A percentile compares a stretch with the other conserved stretches of the same genome.
Conservation (phyloP, 2,888 invertebrate genomes). For the Drosophila ustulata region DNA sequence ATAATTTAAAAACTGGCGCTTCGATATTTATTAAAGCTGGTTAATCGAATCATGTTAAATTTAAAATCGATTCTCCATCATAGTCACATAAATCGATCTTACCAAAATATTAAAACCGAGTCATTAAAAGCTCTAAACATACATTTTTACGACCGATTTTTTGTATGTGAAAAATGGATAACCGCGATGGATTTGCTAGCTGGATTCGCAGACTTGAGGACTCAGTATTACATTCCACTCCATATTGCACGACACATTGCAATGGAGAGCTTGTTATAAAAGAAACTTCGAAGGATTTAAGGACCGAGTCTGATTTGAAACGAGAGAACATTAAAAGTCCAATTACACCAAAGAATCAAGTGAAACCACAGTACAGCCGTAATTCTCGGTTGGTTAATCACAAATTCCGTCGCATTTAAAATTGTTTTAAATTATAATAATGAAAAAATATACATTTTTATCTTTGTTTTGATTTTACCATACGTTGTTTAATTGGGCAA, state of each 20-base stretch:
- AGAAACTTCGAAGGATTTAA: not conserved
- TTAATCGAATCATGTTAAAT: too few relatives aligned
- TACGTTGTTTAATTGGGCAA: not conserved
- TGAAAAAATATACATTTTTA: not conserved
- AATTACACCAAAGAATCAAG: constrained; percentile 17
- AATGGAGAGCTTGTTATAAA: not conserved
- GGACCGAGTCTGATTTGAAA: not conserved
- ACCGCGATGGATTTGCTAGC: not conserved
- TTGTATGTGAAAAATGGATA: constrained; percentile 5
- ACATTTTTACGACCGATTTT: too few relatives aligned
- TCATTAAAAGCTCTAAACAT: too few relatives aligned
- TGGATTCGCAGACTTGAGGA: constrained; percentile 8
- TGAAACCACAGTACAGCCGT: constrained; percentile 18
- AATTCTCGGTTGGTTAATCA: constrained; percentile 30
- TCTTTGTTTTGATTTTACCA: not conserved
- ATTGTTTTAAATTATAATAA: not conserved
- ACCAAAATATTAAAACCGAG: too few relatives aligned
- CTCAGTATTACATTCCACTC: constrained; percentile 27
- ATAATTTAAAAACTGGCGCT: too few relatives aligned
- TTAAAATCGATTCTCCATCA: too few relatives aligned
- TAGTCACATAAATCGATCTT: too few relatives aligned
- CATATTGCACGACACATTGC: not conserved
- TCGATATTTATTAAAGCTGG: too few relatives aligned
- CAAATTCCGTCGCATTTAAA: constrained; percentile 34
- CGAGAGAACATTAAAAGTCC: not conserved